phyloP scores from a whole-genome alignment of 1,140 invertebrate genomes.

The Drosophila leontia region DNA sequence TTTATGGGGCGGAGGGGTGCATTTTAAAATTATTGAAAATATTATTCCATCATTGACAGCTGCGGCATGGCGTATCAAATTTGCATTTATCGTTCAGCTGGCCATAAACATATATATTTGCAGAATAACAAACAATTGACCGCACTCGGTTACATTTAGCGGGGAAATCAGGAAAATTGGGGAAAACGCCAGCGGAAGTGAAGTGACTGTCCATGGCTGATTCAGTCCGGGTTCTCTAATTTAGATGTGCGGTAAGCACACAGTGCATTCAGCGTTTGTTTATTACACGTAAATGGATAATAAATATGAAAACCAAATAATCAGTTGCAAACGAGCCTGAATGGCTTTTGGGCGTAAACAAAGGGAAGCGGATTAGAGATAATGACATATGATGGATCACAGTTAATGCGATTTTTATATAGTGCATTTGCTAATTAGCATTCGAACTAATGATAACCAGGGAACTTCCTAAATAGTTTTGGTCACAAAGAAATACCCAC shows the following conservation, averaged over 20 bases:
- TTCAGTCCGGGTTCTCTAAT: conserved; percentile 63
- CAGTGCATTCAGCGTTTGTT: conserved; percentile 55
- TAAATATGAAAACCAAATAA: conserved; percentile 40
- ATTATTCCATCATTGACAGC: conserved; percentile 76
- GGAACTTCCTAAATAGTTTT: not conserved
- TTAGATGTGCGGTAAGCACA: conserved; percentile 69
- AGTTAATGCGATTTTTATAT: not conserved
- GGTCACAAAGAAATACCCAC: not conserved
- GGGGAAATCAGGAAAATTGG: not conserved
- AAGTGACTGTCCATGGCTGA: conserved; percentile 46
- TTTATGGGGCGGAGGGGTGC: conserved; percentile 42
- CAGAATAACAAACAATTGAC: conserved; percentile 63
- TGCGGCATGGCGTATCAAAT: conserved; percentile 62
- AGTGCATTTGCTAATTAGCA: conserved; percentile 1
- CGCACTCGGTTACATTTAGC: conserved; percentile 49
- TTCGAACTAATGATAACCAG: no score
- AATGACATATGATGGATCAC: not conserved
- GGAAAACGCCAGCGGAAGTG: conserved; percentile 11
- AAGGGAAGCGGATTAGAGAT: conserved; percentile 13
- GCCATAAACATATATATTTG: conserved; percentile 35
- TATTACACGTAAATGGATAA: conserved; percentile 70
- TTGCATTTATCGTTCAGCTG: conserved; percentile 57
- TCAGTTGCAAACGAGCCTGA: conserved; percentile 4
- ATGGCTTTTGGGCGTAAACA: conserved; percentile 24
- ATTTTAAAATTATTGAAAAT: conserved; percentile 77